Base-by-base conservation (phyloP, 2,888 invertebrate species). In the Drosophila pseudotalamancana region DNA sequence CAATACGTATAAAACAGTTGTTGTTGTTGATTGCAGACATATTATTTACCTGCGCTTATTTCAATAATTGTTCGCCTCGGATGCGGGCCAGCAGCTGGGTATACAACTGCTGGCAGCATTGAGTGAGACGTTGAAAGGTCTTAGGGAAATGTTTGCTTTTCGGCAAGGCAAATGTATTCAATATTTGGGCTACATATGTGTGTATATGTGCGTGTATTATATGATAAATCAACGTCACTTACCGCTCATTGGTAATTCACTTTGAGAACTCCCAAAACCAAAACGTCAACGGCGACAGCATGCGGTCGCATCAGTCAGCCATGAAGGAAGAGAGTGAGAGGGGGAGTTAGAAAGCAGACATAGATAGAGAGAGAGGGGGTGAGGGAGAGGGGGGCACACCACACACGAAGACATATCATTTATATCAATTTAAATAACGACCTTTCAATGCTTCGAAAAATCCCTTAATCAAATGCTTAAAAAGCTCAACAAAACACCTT, bases 391-490 rank as follows among this genome's bases (percentile, higher is more conserved):
- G 40, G n/a, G 4, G 4, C 21, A 32, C 35, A 18, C 27, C 43
- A 54, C 27, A 54, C 48, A 60, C 56, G 54, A 66, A 69, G 69
- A 80, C 74, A 77, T 78, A 81, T 85, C 87, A 88, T 88, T 88
- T 89, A 88, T 88, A 89, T 88, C 88, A 89, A 88, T 88, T 88
- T 89, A 88, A 89, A 88, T 88, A 89, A 88, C 69, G 89, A 83
- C 79, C 89, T 78, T 78, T 79, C 87, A 74, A 85, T 85, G 77
- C 65, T 66, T 59, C 63, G 61, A 71, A 72, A 62, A 72, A 63
- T 55, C 60, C 82, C 76, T 67, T 77, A 77, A 77, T 77, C 73
- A 77, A 77, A 77, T 77, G 67, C 80, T 70, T 86, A 67, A 80
- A 79, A 79, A 76, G 78, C 87, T 73, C 55, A 62, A 62, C 51